Base-by-base conservation (phyloP, 2,888 invertebrate genomes). In the Amphipyra tragopoginis region DNA sequence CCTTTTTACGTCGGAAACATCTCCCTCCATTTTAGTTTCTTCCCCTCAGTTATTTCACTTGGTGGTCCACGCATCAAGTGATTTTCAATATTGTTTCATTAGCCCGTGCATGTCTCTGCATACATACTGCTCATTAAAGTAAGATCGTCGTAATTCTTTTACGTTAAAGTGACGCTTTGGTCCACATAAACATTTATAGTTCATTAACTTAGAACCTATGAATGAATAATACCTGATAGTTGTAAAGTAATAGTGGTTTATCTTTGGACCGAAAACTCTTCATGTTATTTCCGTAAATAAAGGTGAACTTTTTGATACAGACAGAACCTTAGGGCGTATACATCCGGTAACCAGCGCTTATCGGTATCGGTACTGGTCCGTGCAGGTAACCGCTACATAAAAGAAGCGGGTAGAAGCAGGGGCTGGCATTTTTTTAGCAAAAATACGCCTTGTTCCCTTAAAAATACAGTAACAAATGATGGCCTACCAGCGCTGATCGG, bases 61-160 rank as follows among this genome's bases (percentile, higher is more conserved):
- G 6, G 44, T 48, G 63, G 54, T 62, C 43, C 40, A 11, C 8
- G 33, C 39, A 38, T 38, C 34, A 47, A 57, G n/a, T 57, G 33
- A 43, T 72, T 52, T 50, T 26, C 53, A 44, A 50, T 53, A 43
- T 57, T 68, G 33, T 52, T 43, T 45, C 14, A 57, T n/a, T n/a
- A n/a, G n/a, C n/a, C n/a, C n/a, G n/a, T 33, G 26, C 68, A 60
- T 57, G 65, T 2, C 8, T 8, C 0, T 10, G 65, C 64, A 67
- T 67, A 56, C 44, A 42, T 26, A 11, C 40, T 8, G 15, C 34
- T 38, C 40, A 71, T 65, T 65, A 44, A 5, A 29, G 0, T 29
- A 11, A 38, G 11, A 40, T 49, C 36, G 26, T 40, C 26, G 11
- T 68, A 52, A 68, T 64, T 48, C 64, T 64, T 40, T 42, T 39